phyloP scores from a whole-genome alignment of 2,888 invertebrate species.

The Drosophila maculinotata region DNA sequence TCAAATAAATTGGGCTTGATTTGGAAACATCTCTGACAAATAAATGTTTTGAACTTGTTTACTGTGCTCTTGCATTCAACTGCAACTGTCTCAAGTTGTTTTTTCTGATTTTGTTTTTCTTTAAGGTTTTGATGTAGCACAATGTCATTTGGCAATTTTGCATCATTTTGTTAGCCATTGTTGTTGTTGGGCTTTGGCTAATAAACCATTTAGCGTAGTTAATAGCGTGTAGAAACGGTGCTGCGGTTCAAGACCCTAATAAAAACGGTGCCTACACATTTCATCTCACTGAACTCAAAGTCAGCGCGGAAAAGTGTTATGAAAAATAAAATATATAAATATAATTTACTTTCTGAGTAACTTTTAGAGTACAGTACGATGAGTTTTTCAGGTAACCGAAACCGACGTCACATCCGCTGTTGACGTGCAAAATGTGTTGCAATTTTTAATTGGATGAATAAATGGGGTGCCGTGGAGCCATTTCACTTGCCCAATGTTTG shows the following conservation, averaged over 20 bases:
- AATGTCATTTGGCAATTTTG: slow-evolving; percentile 39
- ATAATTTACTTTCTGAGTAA: slow-evolving; percentile 8
- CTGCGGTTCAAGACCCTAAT: slow-evolving; percentile 66
- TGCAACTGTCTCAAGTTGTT: slow-evolving; percentile 19
- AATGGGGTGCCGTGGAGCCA: slow-evolving; percentile 29
- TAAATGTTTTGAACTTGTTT: slow-evolving; percentile 4
- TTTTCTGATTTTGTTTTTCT: slow-evolving; percentile 1
- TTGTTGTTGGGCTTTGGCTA: slow-evolving; percentile 53
- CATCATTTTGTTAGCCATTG: slow-evolving; percentile 18
- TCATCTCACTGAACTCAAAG: slow-evolving; percentile 42
- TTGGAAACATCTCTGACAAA: slow-evolving; percentile 14
- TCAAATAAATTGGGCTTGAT: slow-evolving; percentile 12
- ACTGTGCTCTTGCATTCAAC: slow-evolving; percentile 4
- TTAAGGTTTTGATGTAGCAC: slow-evolving; percentile 26
- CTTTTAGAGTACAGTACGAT: slow-evolving; percentile 3
- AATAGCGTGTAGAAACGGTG: slow-evolving; percentile 70
- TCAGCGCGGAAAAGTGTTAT: slow-evolving; percentile 33
- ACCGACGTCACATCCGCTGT: slow-evolving; percentile 5
- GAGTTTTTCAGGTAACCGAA: slow-evolving; percentile 10
- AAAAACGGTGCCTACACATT: no score
- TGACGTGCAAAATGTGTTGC: slow-evolving; percentile 54
- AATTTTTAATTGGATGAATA: slow-evolving; percentile 55
- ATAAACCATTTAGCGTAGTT: slow-evolving; percentile 74
- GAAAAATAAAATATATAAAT: no score
- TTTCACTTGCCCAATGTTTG: slow-evolving; percentile 59